Evolutionary conservation across 2,113 vertebrate species (phyloP).

Genomic region (Scytalopus superciliaris): DNA sequence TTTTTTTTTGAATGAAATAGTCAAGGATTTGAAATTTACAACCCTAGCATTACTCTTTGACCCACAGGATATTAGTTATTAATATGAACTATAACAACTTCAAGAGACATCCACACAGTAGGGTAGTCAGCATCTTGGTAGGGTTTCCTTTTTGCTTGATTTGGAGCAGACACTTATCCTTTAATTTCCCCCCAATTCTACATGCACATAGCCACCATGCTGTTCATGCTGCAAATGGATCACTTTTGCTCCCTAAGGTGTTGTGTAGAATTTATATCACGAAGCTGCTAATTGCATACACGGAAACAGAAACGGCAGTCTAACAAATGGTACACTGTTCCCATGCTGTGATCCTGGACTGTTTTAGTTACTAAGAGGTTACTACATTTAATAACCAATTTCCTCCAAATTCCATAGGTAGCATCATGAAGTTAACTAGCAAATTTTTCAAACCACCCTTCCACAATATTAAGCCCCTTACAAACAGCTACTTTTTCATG

Average conservation of each 20-base stretch:
- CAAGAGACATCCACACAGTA: not conserved
- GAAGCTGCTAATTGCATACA: not conserved
- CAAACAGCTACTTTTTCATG: not conserved
- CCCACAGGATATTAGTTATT: not conserved
- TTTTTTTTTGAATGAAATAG: not conserved
- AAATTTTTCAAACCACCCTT: not conserved
- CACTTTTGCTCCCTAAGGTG: not conserved
- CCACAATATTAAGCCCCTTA: not conserved
- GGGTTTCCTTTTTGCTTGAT: slow-evolving; percentile 26
- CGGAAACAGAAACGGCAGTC: not conserved
- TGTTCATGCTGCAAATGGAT: not conserved
- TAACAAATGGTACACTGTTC: not conserved
- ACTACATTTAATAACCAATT: not conserved
- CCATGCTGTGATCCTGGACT: not conserved
- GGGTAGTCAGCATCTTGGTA: not conserved
- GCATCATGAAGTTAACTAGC: not conserved
- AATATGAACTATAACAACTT: not conserved
- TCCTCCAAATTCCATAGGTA: not conserved
- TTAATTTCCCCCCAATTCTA: not conserved
- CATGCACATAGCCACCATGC: not conserved
- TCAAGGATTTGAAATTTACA: not conserved
- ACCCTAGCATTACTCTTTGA: not conserved
- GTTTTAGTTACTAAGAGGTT: not conserved
- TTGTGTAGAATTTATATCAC: not conserved
- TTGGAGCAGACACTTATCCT: not conserved